Percentiles rank a stretch among this genome's conserved stretches.
phyloP scores from a whole-genome alignment of 53 echinoderm and acorn worm species.

The Apostichopus leukothele region DNA sequence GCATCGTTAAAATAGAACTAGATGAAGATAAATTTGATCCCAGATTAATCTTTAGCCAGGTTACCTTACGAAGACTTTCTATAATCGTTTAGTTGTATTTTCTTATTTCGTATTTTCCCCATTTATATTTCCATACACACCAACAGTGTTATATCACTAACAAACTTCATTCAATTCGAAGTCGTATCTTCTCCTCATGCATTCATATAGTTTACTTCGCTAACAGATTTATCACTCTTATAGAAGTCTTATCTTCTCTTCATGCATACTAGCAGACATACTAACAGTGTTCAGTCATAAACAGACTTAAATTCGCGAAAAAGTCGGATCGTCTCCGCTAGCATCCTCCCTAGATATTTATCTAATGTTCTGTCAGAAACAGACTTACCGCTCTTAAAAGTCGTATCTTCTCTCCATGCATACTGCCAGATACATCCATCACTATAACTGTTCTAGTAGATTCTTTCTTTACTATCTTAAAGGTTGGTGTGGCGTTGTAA shows the following conservation, averaged over 20 bases:
- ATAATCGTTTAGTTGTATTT: too few species aligned
- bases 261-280: constrained; percentile 50
- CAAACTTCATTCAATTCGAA: constrained; percentile 65
- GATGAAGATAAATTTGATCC: background rate
- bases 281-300: constrained; percentile 5
- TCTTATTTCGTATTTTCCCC: too few species aligned
- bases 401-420: constrained; percentile 69
- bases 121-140: too few species aligned
- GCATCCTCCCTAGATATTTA: background rate
- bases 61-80: too few species aligned
- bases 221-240: constrained; percentile 60
- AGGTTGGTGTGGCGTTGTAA: constrained; percentile 49
- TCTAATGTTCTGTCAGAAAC: background rate
- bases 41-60: too few species aligned
- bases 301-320: background rate
- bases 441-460: constrained; percentile 72
- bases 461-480: constrained; percentile 51
- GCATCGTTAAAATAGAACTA: background rate
- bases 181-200: constrained; percentile 63
- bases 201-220: constrained; percentile 46
- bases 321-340: background rate
- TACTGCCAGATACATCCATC: constrained; percentile 85
- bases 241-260: constrained; percentile 58
- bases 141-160: background rate
- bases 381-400: constrained; percentile 75